Base-by-base conservation (phyloP, 2,113 vertebrate species). In the Tenrec ecaudatus region DNA sequence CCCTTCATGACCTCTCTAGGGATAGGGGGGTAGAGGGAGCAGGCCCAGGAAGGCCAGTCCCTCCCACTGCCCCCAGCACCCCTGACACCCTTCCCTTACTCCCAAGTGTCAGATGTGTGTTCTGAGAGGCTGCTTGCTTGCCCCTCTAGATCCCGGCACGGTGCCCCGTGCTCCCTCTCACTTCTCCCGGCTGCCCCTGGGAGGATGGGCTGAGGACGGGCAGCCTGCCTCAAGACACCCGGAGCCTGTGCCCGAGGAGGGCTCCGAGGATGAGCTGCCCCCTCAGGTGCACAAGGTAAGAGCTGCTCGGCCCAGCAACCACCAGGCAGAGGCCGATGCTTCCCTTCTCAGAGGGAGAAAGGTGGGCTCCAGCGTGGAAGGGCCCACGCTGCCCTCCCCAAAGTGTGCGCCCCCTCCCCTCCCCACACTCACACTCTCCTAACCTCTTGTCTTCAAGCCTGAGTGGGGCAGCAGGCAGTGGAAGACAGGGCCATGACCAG, bases 201-300 rank as follows among this genome's bases (percentile, higher is more conserved):
- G 99, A 75, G 99, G 99, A 3, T 99, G 99, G 99, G 99, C 99
- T 16, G 99, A 99, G 95, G 98, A 99, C 0, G 98, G 97, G 66
- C 98, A 98, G 95, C 94, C 98, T 9, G 98, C 97, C 0, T 97
- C 97, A 0, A 98, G 98, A 91, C 99, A 99, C 85, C 99, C 99
- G 3, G 99, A 98, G 88, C 97, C 99, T 0, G 98, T 99, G 77
- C 99, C 99, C 1, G 99, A 99, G 97, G 99, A 99, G 97, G 99
- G 98, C 86, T 99, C 98, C 0, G 99, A 99, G 89, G 99, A 99
- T 1, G 99, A 99, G 93, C 97, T 99, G 89, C 99, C 99, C 5
- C 99, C 99, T 9, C 98, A 99, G 93, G 98, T 99, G 92, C 99
- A 99, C 96, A 99, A 99, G 98, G 99, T 99, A 94, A 94, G 92